Evolutionary conservation across 2,797 vertebrate species (phyloP), one percentile per base, ranked within the genome.

Genomic region (Gadopsis marmoratus): DNA sequence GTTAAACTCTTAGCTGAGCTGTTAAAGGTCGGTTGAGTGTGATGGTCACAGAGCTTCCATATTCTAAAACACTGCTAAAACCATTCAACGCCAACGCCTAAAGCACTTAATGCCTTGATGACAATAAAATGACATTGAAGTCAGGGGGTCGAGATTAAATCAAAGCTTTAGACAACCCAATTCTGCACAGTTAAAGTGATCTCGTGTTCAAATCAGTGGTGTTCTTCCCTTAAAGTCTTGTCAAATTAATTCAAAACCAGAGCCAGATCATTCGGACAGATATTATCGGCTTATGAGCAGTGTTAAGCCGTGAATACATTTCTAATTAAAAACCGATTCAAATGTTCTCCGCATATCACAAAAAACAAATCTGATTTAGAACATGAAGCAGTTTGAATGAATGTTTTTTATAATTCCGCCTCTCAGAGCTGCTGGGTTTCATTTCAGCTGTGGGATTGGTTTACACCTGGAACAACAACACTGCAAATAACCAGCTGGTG

Each of bases 401-500:
- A 48, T 53, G 53, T 17, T 54, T 81, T 79, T 73, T 78, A 81
- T n/a, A n/a, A 81, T 81, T 43, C 37, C 65, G 39, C 2, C 43
- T 47, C 31, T 74, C 67, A 21, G 48, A 71, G 56, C 54, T 47
- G 43, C 48, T 13, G 58, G 53, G 33, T 74, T 81, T 75, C 43
- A 50, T 61, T 71, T 76, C 7, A 71, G 51, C 45, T 21, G 2
- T 17, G 23, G 60, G 56, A 77, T 69, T 81, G 65, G 80, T 74
- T 78, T 56, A 61, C 56, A 69, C 69, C 85, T 82, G 62, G 50
- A 79, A 75, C n/a, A 41, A 75, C n/a, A 41, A 31, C 19, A 41
- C 21, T 19, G 43, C 62, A 78, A 53, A 68, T 66, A 63, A 21
- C 12, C 74, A 84, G 76, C 73, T 48, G 56, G 61, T 51, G 23